Evolutionary conservation across 2,797 vertebrate species (phyloP).

Genomic region (Acrocephalus scirpaceus): DNA sequence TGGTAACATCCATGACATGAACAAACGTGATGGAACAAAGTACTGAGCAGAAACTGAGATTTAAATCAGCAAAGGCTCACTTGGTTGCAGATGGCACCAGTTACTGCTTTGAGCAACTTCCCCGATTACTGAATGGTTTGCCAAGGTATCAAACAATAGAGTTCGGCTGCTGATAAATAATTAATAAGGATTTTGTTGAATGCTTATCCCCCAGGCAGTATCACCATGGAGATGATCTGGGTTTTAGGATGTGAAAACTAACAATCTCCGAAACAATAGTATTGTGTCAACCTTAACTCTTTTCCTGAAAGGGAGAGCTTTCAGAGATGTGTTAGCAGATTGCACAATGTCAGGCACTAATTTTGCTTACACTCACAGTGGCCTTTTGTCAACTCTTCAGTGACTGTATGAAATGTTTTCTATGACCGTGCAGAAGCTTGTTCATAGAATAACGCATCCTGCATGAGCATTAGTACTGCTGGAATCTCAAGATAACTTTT

Average conservation of each 20-base stretch:
- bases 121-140: not conserved
- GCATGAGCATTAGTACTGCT: not conserved
- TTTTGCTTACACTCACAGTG: not conserved
- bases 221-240: slow-evolving; percentile 21
- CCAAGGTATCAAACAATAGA: not conserved
- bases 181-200: slow-evolving; percentile 59
- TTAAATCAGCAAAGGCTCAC: not conserved
- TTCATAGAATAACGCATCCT: not conserved
- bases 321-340: not conserved
- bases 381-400: not conserved
- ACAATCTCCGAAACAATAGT: not conserved
- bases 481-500: not conserved
- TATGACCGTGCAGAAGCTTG: not conserved
- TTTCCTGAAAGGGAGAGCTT: not conserved
- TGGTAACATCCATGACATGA: slow-evolving; percentile 39
- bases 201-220: slow-evolving; percentile 18
- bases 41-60: not conserved
- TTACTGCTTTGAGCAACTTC: not conserved
- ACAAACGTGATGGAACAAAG: not conserved
- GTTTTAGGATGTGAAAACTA: slow-evolving; percentile 23
- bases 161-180: slow-evolving; percentile 72
- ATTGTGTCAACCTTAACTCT: not conserved
- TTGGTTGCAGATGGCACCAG: not conserved
- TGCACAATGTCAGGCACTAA: not conserved
- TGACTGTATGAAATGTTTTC: not conserved